phyloP scores from a whole-genome alignment of 2,797 vertebrate genomes.

The Sylvia borin region DNA sequence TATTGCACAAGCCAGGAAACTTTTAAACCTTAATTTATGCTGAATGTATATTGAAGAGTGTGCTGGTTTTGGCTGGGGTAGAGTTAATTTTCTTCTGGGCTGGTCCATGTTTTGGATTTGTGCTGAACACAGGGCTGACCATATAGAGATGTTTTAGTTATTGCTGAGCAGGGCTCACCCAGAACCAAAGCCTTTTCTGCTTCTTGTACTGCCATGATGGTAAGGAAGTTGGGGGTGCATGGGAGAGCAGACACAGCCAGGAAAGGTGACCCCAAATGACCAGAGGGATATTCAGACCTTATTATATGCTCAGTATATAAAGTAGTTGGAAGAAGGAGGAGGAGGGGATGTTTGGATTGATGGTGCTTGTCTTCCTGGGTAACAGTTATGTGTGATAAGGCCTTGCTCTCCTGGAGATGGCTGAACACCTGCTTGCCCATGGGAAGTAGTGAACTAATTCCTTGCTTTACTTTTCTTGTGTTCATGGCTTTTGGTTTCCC shows the following conservation, averaged over 20 bases:
- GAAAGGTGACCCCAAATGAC: neutral
- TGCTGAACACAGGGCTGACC: neutral
- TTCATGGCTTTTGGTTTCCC: neutral
- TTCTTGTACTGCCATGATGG: neutral
- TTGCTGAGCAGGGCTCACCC: neutral
- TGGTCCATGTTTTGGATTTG: neutral
- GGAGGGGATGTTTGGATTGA: neutral
- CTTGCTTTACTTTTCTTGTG: neutral
- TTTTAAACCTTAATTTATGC: conserved; percentile 1
- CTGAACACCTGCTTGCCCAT: neutral
- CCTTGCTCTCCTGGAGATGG: neutral
- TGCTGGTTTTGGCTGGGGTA: neutral
- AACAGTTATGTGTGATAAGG: neutral
- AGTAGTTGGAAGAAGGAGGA: neutral
- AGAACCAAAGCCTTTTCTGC: neutral
- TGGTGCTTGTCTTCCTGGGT: neutral
- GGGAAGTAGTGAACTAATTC: neutral
- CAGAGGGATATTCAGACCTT: neutral
- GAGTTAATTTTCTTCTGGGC: neutral
- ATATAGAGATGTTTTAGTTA: neutral
- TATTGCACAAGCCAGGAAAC: neutral
- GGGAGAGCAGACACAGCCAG: neutral
- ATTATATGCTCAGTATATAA: neutral
- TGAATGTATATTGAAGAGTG: neutral
- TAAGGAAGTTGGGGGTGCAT: fast-evolving